Conservation (phyloP, 2,113 vertebrate genomes). For the Onychorhynchus coronatus region DNA sequence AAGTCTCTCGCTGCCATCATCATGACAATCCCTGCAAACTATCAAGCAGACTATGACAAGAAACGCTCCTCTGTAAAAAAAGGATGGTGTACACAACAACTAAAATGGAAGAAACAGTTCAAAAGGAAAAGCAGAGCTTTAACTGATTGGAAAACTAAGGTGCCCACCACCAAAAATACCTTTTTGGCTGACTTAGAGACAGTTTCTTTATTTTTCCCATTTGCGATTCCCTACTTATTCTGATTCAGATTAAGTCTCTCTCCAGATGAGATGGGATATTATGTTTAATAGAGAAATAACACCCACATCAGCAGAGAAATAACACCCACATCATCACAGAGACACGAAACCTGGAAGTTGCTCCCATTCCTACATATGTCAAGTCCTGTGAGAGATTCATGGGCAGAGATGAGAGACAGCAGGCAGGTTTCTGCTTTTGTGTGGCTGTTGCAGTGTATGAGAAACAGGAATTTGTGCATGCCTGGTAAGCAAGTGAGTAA, state of each 20-base stretch:
- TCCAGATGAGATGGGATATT: neutral
- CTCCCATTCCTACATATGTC: neutral
- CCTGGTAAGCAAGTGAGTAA: neutral
- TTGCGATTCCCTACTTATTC: neutral
- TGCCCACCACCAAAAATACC: neutral
- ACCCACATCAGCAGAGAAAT: rapidly evolving
- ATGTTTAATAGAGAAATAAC: neutral
- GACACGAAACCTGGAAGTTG: neutral
- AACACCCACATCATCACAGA: rapidly evolving
- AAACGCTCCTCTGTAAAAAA: neutral
- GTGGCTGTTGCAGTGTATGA: neutral
- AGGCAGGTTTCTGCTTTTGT: neutral
- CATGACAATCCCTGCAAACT: neutral
- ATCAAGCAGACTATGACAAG: too few species aligned
- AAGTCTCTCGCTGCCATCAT: neutral
- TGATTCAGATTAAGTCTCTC: neutral
- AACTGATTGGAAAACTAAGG: neutral
- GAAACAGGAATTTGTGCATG: neutral
- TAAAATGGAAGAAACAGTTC: neutral
- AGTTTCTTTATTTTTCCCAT: neutral
- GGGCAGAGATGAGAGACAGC: neutral
- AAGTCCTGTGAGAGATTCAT: neutral
- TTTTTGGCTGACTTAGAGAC: neutral
- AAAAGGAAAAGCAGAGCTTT: neutral
- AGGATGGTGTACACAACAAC: neutral